These are phyloP conservation scores for Lasioglossum pauxillum DNA, from an alignment of 2,888 invertebrate genomes.

Conservation along the genomic window DNA sequence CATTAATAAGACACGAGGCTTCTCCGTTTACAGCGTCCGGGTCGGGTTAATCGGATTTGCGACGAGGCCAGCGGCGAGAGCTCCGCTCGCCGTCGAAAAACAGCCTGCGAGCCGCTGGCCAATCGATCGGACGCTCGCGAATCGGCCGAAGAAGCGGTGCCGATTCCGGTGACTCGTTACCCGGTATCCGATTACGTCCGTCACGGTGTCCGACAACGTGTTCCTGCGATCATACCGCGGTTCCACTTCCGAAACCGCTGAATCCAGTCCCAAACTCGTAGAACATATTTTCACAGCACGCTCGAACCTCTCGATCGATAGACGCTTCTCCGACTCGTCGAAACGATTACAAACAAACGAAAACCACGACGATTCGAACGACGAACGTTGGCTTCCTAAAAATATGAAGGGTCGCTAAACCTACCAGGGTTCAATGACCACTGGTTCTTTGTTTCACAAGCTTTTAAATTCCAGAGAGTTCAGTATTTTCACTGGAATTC, in stretches of 20 bases:
- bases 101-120: constrained; percentile 29
- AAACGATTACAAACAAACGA: too few relatives aligned
- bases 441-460: too few relatives aligned
- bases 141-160: constrained; percentile 31
- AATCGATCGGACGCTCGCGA: constrained; percentile 47
- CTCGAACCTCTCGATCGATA: too few relatives aligned
- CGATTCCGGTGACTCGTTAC: constrained; percentile 34
- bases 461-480: too few relatives aligned
- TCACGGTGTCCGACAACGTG: not conserved
- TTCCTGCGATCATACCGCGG: not conserved
- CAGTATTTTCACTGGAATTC: too few relatives aligned
- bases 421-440: too few relatives aligned
- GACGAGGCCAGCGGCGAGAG: constrained; percentile 55
- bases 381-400: too few relatives aligned
- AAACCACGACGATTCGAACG: too few relatives aligned
- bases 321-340: too few relatives aligned
- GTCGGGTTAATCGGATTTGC: constrained; percentile 67
- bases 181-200: not conserved
- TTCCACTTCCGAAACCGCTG: not conserved
- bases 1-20: constrained; percentile 66
- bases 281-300: too few relatives aligned
- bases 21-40: constrained; percentile 60
- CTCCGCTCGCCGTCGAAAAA: constrained; percentile 41
- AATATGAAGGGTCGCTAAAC: too few relatives aligned
- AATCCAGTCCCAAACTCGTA: too few relatives aligned